Percentiles rank a stretch among this genome's conserved stretches.
These are phyloP conservation scores for Cantharis rufa DNA, from an alignment of 2,888 invertebrate genomes.

Conservation along the genomic window DNA sequence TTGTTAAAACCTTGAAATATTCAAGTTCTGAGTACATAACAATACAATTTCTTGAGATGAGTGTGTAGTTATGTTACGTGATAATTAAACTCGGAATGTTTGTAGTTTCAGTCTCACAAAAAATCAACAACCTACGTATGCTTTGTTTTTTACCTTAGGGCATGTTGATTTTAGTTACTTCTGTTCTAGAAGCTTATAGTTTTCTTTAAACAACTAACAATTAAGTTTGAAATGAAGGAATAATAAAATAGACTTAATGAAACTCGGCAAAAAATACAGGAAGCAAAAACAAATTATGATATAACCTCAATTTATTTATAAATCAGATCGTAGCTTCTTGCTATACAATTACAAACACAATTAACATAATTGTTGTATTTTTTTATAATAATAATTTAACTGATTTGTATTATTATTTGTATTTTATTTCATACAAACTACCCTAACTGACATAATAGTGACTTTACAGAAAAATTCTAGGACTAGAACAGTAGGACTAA, in stretches of 20 bases:
- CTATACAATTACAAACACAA: too few relatives aligned
- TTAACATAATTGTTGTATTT: too few relatives aligned
- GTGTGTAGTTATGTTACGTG: conserved; percentile 34
- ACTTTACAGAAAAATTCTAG: too few relatives aligned
- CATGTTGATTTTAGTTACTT: conserved; percentile 26
- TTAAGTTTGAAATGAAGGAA: not conserved
- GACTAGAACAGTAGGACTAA: too few relatives aligned
- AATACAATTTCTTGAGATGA: conserved; percentile 31
- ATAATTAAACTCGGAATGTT: conserved; percentile 37
- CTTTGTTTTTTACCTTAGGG: conserved; percentile 18
- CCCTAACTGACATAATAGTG: too few relatives aligned
- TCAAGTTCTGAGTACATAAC: conserved; percentile 38
- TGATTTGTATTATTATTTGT: too few relatives aligned
- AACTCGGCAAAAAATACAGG: not conserved
- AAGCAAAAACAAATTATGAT: not conserved
- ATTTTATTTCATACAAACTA: too few relatives aligned
- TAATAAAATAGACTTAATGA: not conserved
- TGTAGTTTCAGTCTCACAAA: conserved; percentile 27
- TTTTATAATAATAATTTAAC: too few relatives aligned
- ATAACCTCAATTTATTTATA: not conserved
- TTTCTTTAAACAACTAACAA: not conserved
- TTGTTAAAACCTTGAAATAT: conserved; percentile 36
- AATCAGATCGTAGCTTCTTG: too few relatives aligned
- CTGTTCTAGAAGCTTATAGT: conserved; percentile 1
- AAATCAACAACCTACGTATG: conserved; percentile 31